Base-by-base conservation (phyloP, 2,888 invertebrate species). In the Agelastica alni region DNA sequence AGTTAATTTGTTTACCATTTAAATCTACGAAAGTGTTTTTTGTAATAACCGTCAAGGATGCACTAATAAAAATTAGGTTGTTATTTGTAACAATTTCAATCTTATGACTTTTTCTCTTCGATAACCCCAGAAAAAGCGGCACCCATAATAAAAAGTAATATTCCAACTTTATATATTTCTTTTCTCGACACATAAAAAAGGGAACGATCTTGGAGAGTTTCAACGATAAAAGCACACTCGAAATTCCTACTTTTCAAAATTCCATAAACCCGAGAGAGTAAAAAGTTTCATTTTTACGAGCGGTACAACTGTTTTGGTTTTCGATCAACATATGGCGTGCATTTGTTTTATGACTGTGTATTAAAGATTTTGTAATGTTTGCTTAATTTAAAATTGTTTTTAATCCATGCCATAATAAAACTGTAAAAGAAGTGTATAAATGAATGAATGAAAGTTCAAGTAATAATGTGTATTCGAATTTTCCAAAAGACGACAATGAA, bases 271-370 rank as follows among this genome's bases (percentile, higher is more conserved):
- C 10, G n/a, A 32, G n/a, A n/a, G 22, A 49, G 48, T 49, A 49
- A 49, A 49, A 49, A 49, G 48, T 49, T 42, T 10, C 13, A n/a
- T n/a, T n/a, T 49, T 49, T 41, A 41, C 41, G 41, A 41, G 17
- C 31, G 18, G 22, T 32, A 31, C 41, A 41, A 41, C 31, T 41
- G 42, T 47, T 61, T 54, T 59, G 60, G 52, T 59, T 58, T 61
- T 56, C 47, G 56, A 56, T 59, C 54, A 54, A 53, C 63, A 63
- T 59, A 61, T 61, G 63, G 60, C 56, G 58, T 47, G 51, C 59
- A 55, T 63, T 61, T 57, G 58, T 55, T 63, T 63, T 58, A 63
- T 53, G 53, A 54, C 54, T 54, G 32, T n/a, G n/a, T 41, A 49
- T 49, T 55, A 55, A 55, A 36, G 51, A 51, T 42, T 32, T 32